Evolutionary conservation across 2,888 invertebrate species (phyloP), one percentile per base, ranked within the genome.

Genomic region (Spicauda simplicius): DNA sequence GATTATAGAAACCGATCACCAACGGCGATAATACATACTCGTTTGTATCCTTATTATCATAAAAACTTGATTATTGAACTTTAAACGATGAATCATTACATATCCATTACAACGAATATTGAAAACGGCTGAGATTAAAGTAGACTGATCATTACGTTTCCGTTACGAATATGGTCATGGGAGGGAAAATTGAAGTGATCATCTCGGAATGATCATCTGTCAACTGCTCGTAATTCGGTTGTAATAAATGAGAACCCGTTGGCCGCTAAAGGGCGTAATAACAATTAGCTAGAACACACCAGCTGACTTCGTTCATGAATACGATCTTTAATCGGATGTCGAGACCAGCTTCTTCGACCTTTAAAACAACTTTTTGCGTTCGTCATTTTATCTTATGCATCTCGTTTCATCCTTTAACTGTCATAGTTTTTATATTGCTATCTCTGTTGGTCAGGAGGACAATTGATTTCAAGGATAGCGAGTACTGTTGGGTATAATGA

Each of bases 391-490:
- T 53, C 20, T 6, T 58, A 52, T 25, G 50, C 25, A 53, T 65
- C 64, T 65, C 58, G 45, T 25, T 65, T 53, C 41, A 53, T 64
- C 58, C 25, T 58, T 58, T 20, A 64, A 20, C 30, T 56, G 16
- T 53, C 0, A 16, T 41, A 25, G 41, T 58, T 11, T 18, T 37
- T n/a, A 14, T 64, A 53, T 57, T 16, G 50, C 64, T 53, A 53
- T 65, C 58, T 65, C 30, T 58, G 18, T 65, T 58, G 20, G 37
- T 50, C 48, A 48, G 48, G 59, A 48, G 59, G 59, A 59, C 48
- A 45, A 20, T 3, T n/a, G n/a, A 14, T n/a, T 57, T 58, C 64
- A 65, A 65, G 64, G 64, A 65, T 65, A 65, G 25, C 64, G 14
- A 57, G 64, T 50, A 41, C 54, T 19, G 58, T 53, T 53, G 58